phyloP scores from a whole-genome alignment of 2,797 vertebrate genomes.

The Acestrorhynchus altus region DNA sequence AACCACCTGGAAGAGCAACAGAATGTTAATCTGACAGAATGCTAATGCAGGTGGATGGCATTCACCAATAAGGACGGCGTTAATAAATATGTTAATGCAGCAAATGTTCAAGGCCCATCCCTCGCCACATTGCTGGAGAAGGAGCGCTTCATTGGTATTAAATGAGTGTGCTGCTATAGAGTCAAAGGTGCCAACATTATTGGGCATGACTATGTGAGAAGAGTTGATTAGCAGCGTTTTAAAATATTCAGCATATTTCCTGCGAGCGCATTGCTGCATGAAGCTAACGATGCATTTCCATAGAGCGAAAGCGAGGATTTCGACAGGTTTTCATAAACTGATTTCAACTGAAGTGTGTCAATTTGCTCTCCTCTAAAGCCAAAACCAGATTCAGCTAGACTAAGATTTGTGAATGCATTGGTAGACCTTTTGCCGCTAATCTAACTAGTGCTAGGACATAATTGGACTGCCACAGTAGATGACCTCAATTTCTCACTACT shows the following conservation, averaged over 20 bases:
- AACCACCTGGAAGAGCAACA: slow-evolving; percentile 32
- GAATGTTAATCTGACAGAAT: slow-evolving; percentile 32
- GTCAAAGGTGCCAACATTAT: slow-evolving; percentile 14
- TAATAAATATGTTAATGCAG: slow-evolving; percentile 45
- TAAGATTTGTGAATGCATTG: slow-evolving; percentile 42
- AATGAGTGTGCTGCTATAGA: slow-evolving; percentile 8
- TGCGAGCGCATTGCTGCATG: not conserved
- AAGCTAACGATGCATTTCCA: not conserved
- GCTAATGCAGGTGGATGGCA: slow-evolving; percentile 28
- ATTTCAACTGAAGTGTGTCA: slow-evolving; percentile 42
- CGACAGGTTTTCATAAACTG: slow-evolving; percentile 31
- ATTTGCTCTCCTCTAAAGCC: slow-evolving; percentile 37
- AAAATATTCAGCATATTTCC: slow-evolving; percentile 9
- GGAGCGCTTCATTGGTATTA: slow-evolving; percentile 15
- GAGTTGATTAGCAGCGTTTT: slow-evolving; percentile 13
- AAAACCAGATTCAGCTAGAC: slow-evolving; percentile 29
- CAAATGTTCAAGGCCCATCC: slow-evolving; percentile 37
- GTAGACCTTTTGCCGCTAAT: slow-evolving; percentile 53
- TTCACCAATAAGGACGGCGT: slow-evolving; percentile 30
- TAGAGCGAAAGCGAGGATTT: not conserved
- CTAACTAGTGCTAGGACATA: slow-evolving; percentile 50
- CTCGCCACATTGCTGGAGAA: not conserved
- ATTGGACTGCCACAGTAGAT: slow-evolving; percentile 57
- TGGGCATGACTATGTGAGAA: not conserved
- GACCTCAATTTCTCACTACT: slow-evolving; percentile 63